Conservation (phyloP, 2,113 vertebrate genomes). For the Isichthys henryi region DNA sequence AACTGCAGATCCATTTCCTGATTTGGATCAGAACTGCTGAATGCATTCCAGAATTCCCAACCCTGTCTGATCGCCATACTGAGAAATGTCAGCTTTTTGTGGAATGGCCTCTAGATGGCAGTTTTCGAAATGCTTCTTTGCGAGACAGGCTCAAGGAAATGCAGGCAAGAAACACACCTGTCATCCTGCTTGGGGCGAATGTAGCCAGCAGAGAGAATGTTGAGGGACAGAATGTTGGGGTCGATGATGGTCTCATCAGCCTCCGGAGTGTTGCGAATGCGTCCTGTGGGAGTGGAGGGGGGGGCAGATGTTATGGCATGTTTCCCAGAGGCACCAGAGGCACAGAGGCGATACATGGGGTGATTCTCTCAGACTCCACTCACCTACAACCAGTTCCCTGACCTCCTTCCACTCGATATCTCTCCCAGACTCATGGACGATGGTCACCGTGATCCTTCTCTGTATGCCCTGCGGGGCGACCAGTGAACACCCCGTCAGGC, state of each 20-base stretch:
- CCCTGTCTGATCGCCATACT: background rate
- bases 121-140: background rate
- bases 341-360: background rate
- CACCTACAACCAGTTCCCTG: constrained; percentile 92
- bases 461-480: constrained; percentile 77
- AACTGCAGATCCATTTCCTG: too few species aligned
- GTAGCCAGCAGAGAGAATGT: constrained; percentile 83
- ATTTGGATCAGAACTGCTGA: too few species aligned
- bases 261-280: constrained; percentile 86
- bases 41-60: too few species aligned
- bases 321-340: background rate
- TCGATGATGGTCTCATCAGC: constrained; percentile 85
- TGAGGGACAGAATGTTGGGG: constrained; percentile 91
- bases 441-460: constrained; percentile 83
- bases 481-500: background rate
- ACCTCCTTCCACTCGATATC: constrained; percentile 90
- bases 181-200: constrained; percentile 80
- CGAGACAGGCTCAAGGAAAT: background rate
- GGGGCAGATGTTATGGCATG: background rate
- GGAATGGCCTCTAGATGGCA: background rate
- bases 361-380: constrained; percentile 34
- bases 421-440: constrained; percentile 84
- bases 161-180: constrained; percentile 62
- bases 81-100: background rate
- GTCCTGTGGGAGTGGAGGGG: constrained; percentile 57